Evolutionary conservation across 2,113 vertebrate genomes (phyloP).

Genomic region (Meriones unguiculatus): DNA sequence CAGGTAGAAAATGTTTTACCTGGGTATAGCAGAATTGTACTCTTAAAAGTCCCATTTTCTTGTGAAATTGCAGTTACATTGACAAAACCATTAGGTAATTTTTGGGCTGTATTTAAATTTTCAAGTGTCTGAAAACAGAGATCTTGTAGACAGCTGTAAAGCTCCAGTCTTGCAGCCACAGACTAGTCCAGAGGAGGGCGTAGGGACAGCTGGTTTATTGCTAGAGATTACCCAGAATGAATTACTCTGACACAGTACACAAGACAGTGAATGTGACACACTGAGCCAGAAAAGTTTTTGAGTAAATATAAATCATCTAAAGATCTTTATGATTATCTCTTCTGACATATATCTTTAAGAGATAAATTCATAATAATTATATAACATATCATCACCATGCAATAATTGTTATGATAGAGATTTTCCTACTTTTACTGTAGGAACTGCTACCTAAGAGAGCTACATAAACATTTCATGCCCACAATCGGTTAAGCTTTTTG

Average conservation of each 20-base stretch:
- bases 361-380: not conserved
- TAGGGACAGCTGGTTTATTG: not conserved
- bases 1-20: not conserved
- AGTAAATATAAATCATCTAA: not conserved
- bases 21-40: not conserved
- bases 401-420: not conserved
- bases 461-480: constrained; percentile 5
- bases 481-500: not conserved
- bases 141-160: not conserved
- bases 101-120: not conserved
- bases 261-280: not conserved
- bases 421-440: not conserved
- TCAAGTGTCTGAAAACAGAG: not conserved
- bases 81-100: not conserved
- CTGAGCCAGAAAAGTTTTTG: not conserved
- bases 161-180: not conserved
- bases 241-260: not conserved
- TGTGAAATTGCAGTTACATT: constrained; percentile 8
- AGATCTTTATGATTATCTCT: not conserved
- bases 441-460: not conserved
- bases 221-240: not conserved
- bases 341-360: constrained; percentile 4
- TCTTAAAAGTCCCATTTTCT: constrained; percentile 23
- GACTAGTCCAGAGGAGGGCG: not conserved
- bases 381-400: not conserved